Evolutionary conservation across 2,888 invertebrate species (phyloP), one percentile per base, ranked within the genome.

Genomic region (Zaprionus lineosus): DNA sequence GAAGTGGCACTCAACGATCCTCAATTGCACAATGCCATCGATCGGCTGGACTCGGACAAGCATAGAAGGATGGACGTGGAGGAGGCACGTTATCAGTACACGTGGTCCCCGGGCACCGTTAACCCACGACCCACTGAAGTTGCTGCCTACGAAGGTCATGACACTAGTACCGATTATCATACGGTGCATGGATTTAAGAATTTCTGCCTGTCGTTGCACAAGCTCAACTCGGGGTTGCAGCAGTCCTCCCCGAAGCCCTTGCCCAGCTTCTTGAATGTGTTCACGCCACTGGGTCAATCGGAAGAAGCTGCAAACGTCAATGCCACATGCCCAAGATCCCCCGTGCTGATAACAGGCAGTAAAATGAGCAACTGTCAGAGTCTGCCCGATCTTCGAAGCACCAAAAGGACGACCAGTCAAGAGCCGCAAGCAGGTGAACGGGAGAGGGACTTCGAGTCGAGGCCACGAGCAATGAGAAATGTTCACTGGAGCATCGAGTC

Each of bases 1-100:
- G 91, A 92, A 61, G 92, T 72, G 34, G 72, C 93, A 67, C 91
- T 89, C 57, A 91, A 91, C 1, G 77, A 89, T 16, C 79, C 82
- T 0, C 86, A 76, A 11, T 85, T 89, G 24, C 88, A 77, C 39
- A 70, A 60, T 9, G 74, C 84, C 40, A 69, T 89, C 39, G 76
- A 85, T 6, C 44, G 59, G 0, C 36, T 78, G 39, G 76, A 77
- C n/a, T 58, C 64, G 26, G 62, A 67, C 7, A 74, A 87, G 48
- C 87, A 88, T 19, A 59, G 88, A 0, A 58, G 47, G 9, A 61
- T 72, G 56, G 58, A 69, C 1, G 8, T 74, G 9, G 53, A 64
- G 3, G 39, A 66, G 0, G 37, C 66, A 0, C 59, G 46, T 3
- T 68, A 74, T 34, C 78, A 76, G 52, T 67, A 79, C 57, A 87